Conservation (phyloP, 2,888 invertebrate species). For the Micropterix aruncella region DNA sequence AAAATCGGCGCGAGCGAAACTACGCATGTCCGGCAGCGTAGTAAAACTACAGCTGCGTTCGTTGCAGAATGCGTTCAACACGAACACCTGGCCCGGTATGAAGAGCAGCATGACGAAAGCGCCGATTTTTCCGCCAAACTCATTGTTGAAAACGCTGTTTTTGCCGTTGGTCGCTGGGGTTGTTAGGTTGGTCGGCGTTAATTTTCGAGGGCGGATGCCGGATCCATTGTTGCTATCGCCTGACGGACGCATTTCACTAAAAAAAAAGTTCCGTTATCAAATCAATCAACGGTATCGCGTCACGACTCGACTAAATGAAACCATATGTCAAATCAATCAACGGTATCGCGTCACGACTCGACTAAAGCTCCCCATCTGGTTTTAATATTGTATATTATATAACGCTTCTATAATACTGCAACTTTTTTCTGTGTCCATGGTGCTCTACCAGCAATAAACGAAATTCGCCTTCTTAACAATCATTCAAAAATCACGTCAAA, state of each 20-base stretch:
- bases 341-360: no score
- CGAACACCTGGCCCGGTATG: conserved; percentile 23
- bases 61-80: conserved; percentile 23
- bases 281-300: no score
- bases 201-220: background rate
- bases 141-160: conserved; percentile 15
- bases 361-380: no score
- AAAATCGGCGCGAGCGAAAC: conserved; percentile 18
- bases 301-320: no score
- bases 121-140: conserved; percentile 30
- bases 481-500: no score
- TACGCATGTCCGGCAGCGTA: conserved; percentile 18
- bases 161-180: conserved; percentile 19
- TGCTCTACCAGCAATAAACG: no score
- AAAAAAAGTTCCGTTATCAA: no score
- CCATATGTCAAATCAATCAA: no score
- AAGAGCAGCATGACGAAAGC: conserved; percentile 21
- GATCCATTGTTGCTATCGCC: background rate
- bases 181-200: conserved; percentile 7
- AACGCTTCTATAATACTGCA: no score
- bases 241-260: background rate
- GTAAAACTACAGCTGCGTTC: conserved; percentile 23
- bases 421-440: no score
- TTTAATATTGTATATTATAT: no score
- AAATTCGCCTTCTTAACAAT: no score